Evolutionary conservation across 2,113 vertebrate genomes (phyloP), one percentile per base, ranked within the genome.

Genomic region (Amphiprion percula): DNA sequence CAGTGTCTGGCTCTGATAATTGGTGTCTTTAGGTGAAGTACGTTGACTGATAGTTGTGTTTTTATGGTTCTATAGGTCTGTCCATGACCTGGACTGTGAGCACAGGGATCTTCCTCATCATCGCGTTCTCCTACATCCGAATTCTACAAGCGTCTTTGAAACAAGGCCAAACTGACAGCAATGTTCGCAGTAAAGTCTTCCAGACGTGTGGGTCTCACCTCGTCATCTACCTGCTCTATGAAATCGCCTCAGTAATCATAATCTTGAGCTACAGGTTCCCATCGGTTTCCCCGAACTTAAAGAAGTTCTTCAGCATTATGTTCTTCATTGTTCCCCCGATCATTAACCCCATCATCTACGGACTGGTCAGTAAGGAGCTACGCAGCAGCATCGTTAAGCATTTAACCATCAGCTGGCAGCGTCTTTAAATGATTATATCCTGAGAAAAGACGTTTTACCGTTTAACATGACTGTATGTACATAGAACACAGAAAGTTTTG

Each of bases 151-250:
- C 67, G 0, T 78, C 77, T 3, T 1, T 90, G 0, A 85, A 73
- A 46, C 81, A 54, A 0, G 26, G 82, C 21, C 10, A 56, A 23
- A 6, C 9, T 0, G 60, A 75, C 12, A 59, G 44, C 16, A 23
- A 24, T 26, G 11, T 68, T 23, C 65, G 30, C 12, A 90, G 28
- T 28, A 92, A 92, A 50, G 90, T 87, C 39, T 64, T 91, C 2
- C 88, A 88, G 71, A 92, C 90, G 0, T 93, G 88, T 5, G n/a
- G 72, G 0, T n/a, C 87, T 0, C 92, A 93, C 65, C 80, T 93
- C 0, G 16, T 84, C 0, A 55, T 90, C 0, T 93, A 92, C 4
- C 16, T 90, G 2, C 16, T 90, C 10, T 92, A 66, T 9, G 44
- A 83, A 47, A 69, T 87, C 17, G 41, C 84, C 1, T 0, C 24